Base-by-base conservation (phyloP, 1,140 invertebrate genomes). In the Heliconius hewitsoni region DNA sequence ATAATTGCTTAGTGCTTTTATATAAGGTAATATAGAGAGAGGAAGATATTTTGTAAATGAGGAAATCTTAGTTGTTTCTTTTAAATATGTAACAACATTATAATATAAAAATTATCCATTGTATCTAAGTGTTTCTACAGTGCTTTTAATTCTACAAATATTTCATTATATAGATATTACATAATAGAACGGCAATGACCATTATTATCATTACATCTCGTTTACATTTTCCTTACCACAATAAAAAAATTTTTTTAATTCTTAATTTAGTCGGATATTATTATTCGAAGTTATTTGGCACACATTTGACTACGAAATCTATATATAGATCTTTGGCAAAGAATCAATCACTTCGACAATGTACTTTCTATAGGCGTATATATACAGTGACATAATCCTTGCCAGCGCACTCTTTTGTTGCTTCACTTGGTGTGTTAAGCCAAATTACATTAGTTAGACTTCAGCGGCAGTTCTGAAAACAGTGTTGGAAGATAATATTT, bases 201-300 rank as follows among this genome's bases (percentile, higher is more conserved):
- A 70, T 37, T 42, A 70, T 37, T 42, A 70, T 42, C 74, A 71
- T 30, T 27, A 46, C 39, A 70, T 76, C 60, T 30, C 30, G 77
- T 74, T 75, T 72, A 75, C 34, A 74, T 75, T 71, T 60, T 73
- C 74, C 71, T 74, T 74, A 71, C 37, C 60, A 70, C 76, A 81
- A 42, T 42, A 42, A 60, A 52, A 34, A 57, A 9, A 52, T 74
- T 46, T 55, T 60, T 78, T 79, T 50, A 74, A 19, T 74, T 70
- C 30, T 79, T 79, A 34, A 73, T 78, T 74, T 74, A 70, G 27
- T 34, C 27, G 27, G 50, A 72, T 72, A 77, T 77, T 80, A 55
- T 79, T 76, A 73, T 46, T 39, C 37, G 74, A 46, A 81, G 76
- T 55, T 81, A 76, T 81, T 81, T 81, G 79, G 79, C 79, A 77